These are phyloP conservation scores for Acromyrmex charruanus DNA, from an alignment of 1,140 invertebrate species.

Conservation along the genomic window DNA sequence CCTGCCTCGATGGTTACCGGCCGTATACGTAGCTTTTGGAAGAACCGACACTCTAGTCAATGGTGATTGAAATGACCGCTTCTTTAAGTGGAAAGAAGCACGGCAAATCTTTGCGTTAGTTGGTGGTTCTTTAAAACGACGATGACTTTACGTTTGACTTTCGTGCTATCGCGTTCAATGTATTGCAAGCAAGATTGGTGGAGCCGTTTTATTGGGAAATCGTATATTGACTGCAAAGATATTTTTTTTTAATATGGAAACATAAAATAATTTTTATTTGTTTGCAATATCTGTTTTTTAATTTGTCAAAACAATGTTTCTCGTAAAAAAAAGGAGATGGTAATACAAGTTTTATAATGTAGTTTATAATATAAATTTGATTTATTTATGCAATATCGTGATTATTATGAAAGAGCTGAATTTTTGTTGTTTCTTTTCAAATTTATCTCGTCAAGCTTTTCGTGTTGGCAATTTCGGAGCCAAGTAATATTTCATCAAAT, in stretches of 20 bases:
- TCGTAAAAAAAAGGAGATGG: neutral
- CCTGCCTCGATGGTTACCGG: conserved; percentile 48
- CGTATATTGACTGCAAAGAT: neutral
- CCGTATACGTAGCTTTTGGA: conserved; percentile 63
- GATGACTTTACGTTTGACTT: conserved; percentile 3
- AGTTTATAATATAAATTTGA: neutral
- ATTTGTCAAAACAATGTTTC: neutral
- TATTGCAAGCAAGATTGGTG: neutral
- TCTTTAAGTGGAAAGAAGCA: conserved; percentile 52
- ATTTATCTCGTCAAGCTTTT: conserved; percentile 9
- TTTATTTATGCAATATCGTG: neutral
- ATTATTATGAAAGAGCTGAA: neutral
- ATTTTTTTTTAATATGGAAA: neutral
- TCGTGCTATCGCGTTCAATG: conserved; percentile 15
- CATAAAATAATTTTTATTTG: neutral
- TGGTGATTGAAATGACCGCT: conserved; percentile 58
- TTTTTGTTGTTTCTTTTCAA: neutral
- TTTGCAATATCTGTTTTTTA: neutral
- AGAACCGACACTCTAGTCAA: conserved; percentile 64
- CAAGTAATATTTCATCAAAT: conserved; percentile 35
- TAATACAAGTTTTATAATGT: neutral
- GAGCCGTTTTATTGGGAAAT: conserved; percentile 11
- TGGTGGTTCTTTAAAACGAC: conserved; percentile 22
- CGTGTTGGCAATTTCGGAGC: neutral
- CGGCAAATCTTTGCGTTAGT: neutral